Evolutionary conservation across 2,113 vertebrate genomes (phyloP).

Genomic region (Daubentonia madagascariensis): DNA sequence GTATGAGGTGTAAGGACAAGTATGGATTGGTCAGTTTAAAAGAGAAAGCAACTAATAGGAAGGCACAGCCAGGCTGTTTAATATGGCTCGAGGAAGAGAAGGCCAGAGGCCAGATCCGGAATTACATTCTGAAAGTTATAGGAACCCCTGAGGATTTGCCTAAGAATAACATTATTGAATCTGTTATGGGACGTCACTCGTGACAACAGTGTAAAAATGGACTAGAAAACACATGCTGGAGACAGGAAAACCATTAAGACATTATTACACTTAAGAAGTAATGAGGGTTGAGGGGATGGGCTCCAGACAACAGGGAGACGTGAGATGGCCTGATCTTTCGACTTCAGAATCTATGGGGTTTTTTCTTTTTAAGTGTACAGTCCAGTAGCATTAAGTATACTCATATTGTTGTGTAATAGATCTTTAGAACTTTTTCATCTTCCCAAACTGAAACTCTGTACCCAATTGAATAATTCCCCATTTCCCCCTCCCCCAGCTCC

Average conservation of each 20-base stretch:
- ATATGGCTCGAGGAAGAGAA: background rate
- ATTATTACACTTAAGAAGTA: fast-evolving
- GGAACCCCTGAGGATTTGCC: background rate
- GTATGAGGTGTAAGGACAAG: background rate
- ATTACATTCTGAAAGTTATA: background rate
- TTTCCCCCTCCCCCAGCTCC: background rate
- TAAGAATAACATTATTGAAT: background rate
- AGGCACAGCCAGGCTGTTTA: background rate
- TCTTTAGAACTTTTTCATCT: background rate
- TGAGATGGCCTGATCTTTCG: background rate
- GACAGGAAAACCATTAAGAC: background rate
- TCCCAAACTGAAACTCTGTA: background rate
- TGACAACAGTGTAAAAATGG: background rate
- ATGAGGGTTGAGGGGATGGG: fast-evolving
- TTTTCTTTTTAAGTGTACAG: background rate
- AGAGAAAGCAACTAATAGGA: background rate
- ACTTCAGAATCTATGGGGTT: too few species aligned
- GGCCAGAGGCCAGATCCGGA: background rate
- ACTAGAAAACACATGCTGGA: background rate
- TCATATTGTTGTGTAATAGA: background rate
- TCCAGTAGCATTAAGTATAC: background rate
- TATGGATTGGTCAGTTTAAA: too few species aligned
- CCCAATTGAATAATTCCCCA: too few species aligned
- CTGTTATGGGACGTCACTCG: background rate
- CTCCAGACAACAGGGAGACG: too few species aligned